Evolutionary conservation across 2,797 vertebrate genomes (phyloP), one percentile per base, ranked within the genome.

Genomic region (Poecilia velifera): DNA sequence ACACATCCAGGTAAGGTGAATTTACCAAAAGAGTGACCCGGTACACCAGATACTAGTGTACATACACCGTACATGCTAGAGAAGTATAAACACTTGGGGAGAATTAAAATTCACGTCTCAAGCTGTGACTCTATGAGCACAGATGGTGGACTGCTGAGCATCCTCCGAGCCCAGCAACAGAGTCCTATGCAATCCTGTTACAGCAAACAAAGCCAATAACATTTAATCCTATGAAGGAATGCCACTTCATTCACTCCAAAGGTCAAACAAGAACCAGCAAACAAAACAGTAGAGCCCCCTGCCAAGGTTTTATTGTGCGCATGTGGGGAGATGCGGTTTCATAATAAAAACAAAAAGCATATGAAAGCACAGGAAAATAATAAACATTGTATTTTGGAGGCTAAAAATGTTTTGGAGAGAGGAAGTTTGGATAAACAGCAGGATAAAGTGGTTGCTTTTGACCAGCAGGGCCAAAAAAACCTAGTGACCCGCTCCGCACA

Each of bases 161-260:
- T 74, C 82, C 84, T 90, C 82, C 85, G 68, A 84, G 43, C 79
- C 64, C n/a, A 16, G 82, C 66, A 85, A 68, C 78, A 75, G 83
- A 70, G 89, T 84, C 85, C 76, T 81, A 84, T 87, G 64, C 83
- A 92, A 93, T 93, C 88, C 85, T 89, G 87, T 92, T 94, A 89
- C 86, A 89, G 86, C 88, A 91, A 87, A 91, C 90, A 89, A 91
- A 93, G 89, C 86, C 87, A 90, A 71, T 85, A 85, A 80, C 87
- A 91, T 88, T 91, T 95, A 95, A 95, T 95, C 93, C 91, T 78
- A 78, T 94, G 92, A 96, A 88, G 84, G 84, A 84, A 92, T 87
- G 87, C 71, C 3, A 82, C 86, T 95, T 94, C 82, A 91, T 92
- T 93, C 85, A 89, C 66, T 78, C 49, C 81, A 85, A 90, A 94